Evolutionary conservation across 2,888 invertebrate species (phyloP), one percentile per base, ranked within the genome.

Genomic region (Vesta saturnalis): DNA sequence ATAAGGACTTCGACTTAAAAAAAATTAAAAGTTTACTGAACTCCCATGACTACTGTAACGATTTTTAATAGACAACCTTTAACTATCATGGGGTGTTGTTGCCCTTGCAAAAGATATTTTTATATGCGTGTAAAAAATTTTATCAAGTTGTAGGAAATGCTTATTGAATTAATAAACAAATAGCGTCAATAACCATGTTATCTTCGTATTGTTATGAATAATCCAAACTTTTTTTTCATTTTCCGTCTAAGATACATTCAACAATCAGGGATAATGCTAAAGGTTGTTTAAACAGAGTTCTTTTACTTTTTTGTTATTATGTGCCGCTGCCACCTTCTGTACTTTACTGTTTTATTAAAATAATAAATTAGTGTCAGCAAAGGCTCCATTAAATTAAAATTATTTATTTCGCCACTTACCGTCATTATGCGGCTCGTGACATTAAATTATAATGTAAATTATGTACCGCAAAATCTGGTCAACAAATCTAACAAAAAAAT

Each of bases 1-100:
- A 65, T 60, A 60, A 55, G 60, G 65, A 55, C 60, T 60, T 65
- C 58, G 64, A 64, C 64, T 64, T 64, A 58, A 60, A 65, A 64
- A 65, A 65, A 52, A 46, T 55, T 46, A 60, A 60, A 65, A 60
- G 65, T 65, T 65, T 65, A 65, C 65, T 65, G 65, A 65, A 65
- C 65, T 65, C 60, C 65, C 65, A 60, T 65, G 65, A 59, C 59
- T 60, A 65, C 60, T 65, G 60, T 49, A 64, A 56, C 23, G 57
- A 56, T 56, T 63, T n/a, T 39, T n/a, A n/a, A 39, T 39, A 39
- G 39, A n/a, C 8, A 39, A 4, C 47, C 58, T 18, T 52, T 52
- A 43, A 12, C 52, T 19, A 52, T 19, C 18, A 52, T 18, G 52
- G n/a, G 49, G 19, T 49, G 52, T 19, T 52, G 52, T 52, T 19